Evolutionary conservation across 2,113 vertebrate species (phyloP).

Genomic region (Erythrocercus mccallii): DNA sequence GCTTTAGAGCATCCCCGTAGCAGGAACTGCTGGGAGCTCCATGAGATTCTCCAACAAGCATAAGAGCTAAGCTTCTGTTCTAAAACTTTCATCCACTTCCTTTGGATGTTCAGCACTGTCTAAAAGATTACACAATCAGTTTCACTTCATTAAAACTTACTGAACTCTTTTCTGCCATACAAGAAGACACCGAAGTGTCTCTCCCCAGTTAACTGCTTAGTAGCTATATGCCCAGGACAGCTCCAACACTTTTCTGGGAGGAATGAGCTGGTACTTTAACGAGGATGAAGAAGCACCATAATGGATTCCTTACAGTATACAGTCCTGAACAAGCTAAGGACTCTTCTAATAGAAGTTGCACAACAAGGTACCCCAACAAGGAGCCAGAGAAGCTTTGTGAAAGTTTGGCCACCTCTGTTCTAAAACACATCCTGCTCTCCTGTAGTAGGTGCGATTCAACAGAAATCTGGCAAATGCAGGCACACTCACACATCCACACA

Average conservation of each 20-base stretch:
- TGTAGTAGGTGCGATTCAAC: neutral
- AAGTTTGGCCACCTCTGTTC: neutral
- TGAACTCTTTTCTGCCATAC: neutral
- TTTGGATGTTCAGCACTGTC: neutral
- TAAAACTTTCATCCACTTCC: neutral
- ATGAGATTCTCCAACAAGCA: neutral
- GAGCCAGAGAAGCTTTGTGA: neutral
- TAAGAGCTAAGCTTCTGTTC: neutral
- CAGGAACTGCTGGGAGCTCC: neutral
- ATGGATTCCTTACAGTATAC: neutral
- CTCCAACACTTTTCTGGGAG: neutral
- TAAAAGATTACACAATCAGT: neutral
- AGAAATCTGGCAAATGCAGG: neutral
- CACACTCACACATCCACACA: neutral
- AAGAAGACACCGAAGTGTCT: neutral
- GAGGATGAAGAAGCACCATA: neutral
- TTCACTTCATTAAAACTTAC: neutral
- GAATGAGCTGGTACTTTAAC: neutral
- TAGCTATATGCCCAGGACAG: neutral
- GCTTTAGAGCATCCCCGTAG: neutral
- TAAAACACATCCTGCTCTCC: neutral
- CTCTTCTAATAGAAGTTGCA: neutral
- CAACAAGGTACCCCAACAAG: neutral
- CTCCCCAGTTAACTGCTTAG: accelerated
- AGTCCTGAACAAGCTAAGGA: neutral